These are phyloP conservation scores for Sylvilagus floridanus DNA, from an alignment of 2,797 vertebrate species.

Conservation along the genomic window DNA sequence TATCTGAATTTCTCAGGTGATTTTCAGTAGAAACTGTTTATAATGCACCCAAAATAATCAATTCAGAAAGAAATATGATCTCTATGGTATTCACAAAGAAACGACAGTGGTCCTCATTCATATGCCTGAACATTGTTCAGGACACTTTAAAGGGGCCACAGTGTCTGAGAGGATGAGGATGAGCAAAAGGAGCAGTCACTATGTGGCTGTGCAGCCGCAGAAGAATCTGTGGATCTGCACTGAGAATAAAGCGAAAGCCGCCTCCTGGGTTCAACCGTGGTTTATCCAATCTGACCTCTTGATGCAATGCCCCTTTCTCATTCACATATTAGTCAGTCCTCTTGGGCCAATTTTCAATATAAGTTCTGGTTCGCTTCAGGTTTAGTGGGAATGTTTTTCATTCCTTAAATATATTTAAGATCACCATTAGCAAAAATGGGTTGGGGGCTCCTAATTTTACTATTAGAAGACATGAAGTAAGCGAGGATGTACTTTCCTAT, in stretches of 20 bases:
- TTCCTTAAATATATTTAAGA: background rate
- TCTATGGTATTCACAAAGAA: background rate
- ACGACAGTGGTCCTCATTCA: background rate
- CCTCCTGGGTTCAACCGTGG: background rate
- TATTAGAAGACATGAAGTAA: background rate
- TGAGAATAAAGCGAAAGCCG: background rate
- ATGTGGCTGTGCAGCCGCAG: background rate
- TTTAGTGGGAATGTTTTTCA: background rate
- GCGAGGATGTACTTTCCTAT: background rate
- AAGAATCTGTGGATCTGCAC: background rate
- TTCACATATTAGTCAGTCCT: background rate
- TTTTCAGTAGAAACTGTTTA: slow-evolving; percentile 20
- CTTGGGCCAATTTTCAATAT: background rate
- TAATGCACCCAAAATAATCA: slow-evolving; percentile 14
- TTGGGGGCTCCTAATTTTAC: background rate
- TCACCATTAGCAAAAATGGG: background rate
- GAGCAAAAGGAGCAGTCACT: background rate
- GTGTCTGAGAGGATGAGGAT: background rate
- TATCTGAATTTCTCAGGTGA: background rate
- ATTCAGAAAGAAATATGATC: slow-evolving; percentile 29
- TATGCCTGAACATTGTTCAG: background rate
- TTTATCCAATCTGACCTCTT: background rate
- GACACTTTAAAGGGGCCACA: background rate
- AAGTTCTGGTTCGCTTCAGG: background rate
- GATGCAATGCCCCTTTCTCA: background rate